Conservation (phyloP, 53 echinoderm and acorn worm species). For the Actinopyga echinites region DNA sequence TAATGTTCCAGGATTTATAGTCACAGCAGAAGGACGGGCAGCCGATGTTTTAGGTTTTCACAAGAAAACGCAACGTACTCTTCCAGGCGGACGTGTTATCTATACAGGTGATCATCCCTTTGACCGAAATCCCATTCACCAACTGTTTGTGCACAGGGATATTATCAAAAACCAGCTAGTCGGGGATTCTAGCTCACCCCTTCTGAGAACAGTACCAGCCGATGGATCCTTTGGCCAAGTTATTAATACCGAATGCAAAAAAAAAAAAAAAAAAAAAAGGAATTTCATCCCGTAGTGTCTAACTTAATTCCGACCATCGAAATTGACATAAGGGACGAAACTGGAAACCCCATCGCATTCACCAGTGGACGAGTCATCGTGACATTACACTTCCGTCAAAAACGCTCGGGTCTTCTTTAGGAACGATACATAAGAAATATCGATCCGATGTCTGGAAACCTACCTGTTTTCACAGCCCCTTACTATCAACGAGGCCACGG, state of each 20-base stretch:
- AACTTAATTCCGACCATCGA: slow-evolving; percentile 55
- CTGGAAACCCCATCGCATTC: not conserved
- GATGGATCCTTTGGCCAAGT: slow-evolving; percentile 20
- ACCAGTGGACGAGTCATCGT: slow-evolving; percentile 39
- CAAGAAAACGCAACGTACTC: not conserved
- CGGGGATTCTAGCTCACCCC: slow-evolving; percentile 64
- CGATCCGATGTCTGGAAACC: not conserved
- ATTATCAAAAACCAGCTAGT: slow-evolving; percentile 54
- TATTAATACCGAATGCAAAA: slow-evolving; percentile 30
- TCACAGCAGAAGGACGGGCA: not conserved
- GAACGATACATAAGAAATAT: not conserved
- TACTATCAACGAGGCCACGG: slow-evolving; percentile 49
- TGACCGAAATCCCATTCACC: not conserved
- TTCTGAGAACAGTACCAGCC: slow-evolving; percentile 52
- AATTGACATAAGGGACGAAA: slow-evolving; percentile 71
- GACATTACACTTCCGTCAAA: slow-evolving; percentile 71
- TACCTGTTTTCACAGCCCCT: not conserved
- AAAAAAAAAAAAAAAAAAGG: no score
- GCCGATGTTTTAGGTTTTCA: not conserved
- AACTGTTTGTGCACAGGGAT: not conserved
- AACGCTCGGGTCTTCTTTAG: slow-evolving; percentile 14
- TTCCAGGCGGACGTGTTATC: not conserved
- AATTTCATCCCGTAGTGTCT: slow-evolving; percentile 60
- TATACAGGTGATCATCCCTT: not conserved
- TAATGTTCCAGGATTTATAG: not conserved